Percentiles rank a stretch among this genome's conserved stretches.
Conservation (phyloP, 2,888 invertebrate genomes). For the Elysia crispata region DNA sequence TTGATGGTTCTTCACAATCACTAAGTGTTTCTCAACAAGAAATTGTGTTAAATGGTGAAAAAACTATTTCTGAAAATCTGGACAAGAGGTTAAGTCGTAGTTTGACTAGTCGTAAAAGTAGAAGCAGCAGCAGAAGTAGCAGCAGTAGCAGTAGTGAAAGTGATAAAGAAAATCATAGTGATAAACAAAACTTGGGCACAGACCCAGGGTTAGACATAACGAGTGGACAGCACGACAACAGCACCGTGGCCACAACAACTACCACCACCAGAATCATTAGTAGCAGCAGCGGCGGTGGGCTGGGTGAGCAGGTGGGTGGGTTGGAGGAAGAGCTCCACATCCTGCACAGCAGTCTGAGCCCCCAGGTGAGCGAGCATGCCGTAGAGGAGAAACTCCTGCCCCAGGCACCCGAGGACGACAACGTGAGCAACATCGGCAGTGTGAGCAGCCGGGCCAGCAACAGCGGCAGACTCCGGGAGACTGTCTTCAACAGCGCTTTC, state of each 20-base stretch:
- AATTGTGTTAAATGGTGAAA: neutral
- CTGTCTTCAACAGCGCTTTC: conserved; percentile 32
- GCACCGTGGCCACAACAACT: no score
- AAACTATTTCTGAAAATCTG: neutral
- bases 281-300: no score
- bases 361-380: neutral
- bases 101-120: neutral
- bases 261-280: no score
- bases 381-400: neutral
- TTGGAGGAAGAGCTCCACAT: neutral
- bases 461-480: neutral
- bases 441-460: conserved; percentile 14
- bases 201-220: neutral
- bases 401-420: neutral
- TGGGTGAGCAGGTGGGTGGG: no score
- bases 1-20: no score
- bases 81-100: neutral
- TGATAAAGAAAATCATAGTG: neutral
- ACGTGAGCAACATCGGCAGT: neutral
- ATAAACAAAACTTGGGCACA: no score
- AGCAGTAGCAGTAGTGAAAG: neutral
- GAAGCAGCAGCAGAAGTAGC: neutral
- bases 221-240: neutral
- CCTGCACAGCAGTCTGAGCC: neutral
- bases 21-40: neutral